These are phyloP conservation scores for Eupelmus urozonus DNA, from an alignment of 2,888 invertebrate genomes.

Conservation along the genomic window DNA sequence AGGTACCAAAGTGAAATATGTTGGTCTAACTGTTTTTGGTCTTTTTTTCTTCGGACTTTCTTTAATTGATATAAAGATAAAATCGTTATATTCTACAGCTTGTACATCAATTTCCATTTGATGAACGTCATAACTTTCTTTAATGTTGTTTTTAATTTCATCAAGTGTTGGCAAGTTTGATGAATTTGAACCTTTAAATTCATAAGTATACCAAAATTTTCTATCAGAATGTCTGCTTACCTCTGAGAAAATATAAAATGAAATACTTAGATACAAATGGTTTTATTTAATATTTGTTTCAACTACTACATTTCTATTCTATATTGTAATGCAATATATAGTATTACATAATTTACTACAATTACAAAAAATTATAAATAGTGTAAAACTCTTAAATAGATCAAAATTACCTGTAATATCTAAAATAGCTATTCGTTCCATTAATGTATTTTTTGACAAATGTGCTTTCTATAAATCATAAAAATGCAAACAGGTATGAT, in stretches of 20 bases:
- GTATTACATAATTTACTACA: not conserved
- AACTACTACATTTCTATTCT: not conserved
- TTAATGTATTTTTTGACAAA: constrained; percentile 61
- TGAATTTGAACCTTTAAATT: constrained; percentile 55
- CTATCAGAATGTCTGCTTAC: constrained; percentile 68
- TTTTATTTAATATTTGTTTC: not conserved
- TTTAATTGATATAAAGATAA: constrained; percentile 66
- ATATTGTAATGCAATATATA: not conserved
- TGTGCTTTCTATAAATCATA: constrained; percentile 62
- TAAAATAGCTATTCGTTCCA: constrained; percentile 64
- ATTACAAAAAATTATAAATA: not conserved
- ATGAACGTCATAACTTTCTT: constrained; percentile 57
- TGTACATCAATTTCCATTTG: constrained; percentile 63
- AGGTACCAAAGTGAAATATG: constrained; percentile 67
- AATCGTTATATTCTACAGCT: constrained; percentile 61
- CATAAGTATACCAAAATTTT: constrained; percentile 67
- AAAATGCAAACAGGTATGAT: constrained; percentile 16
- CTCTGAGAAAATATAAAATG: constrained; percentile 63
- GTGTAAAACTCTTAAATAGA: not conserved
- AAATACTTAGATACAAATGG: too few species aligned
- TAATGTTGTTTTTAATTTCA: constrained; percentile 62
- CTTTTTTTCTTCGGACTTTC: constrained; percentile 55
- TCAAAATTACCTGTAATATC: constrained; percentile 67
- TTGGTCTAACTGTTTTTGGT: constrained; percentile 44
- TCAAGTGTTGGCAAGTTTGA: constrained; percentile 39